Percentiles rank a stretch among this genome's conserved stretches.
phyloP scores from a whole-genome alignment of 2,113 vertebrate genomes.

The Panthera uncia region DNA sequence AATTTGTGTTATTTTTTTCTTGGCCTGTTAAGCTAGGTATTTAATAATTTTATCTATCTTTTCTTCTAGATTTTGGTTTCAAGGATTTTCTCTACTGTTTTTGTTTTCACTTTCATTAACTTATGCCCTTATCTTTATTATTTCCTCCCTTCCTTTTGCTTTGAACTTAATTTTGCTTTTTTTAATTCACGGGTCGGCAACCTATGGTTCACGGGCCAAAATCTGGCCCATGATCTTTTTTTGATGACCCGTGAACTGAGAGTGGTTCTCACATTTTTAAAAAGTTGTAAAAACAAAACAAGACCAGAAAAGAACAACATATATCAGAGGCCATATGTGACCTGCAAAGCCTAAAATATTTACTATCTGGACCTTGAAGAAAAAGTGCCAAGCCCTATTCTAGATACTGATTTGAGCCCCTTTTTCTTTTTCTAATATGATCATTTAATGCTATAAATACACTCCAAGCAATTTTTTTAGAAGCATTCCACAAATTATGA shows the following conservation, averaged over 20 bases:
- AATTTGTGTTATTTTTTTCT: background rate
- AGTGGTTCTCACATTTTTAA: background rate
- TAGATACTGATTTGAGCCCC: background rate
- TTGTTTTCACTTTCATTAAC: background rate
- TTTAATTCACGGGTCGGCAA: background rate
- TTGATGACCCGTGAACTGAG: background rate
- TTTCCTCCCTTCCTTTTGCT: background rate
- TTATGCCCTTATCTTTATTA: background rate
- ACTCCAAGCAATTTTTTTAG: background rate
- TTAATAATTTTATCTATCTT: background rate
- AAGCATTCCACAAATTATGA: background rate
- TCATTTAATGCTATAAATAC: background rate
- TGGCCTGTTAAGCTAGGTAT: background rate
- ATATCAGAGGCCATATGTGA: background rate
- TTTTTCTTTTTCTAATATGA: background rate
- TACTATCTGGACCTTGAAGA: background rate
- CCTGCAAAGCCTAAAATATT: background rate
- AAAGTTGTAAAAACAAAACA: background rate
- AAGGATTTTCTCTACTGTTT: background rate
- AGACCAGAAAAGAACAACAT: background rate
- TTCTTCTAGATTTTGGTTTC: background rate
- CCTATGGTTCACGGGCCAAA: background rate
- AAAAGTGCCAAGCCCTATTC: background rate
- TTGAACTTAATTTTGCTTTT: slow-evolving; percentile 35
- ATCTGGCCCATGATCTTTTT: background rate